phyloP scores from a whole-genome alignment of 1,140 invertebrate species.

The Palaemon carinicauda region DNA sequence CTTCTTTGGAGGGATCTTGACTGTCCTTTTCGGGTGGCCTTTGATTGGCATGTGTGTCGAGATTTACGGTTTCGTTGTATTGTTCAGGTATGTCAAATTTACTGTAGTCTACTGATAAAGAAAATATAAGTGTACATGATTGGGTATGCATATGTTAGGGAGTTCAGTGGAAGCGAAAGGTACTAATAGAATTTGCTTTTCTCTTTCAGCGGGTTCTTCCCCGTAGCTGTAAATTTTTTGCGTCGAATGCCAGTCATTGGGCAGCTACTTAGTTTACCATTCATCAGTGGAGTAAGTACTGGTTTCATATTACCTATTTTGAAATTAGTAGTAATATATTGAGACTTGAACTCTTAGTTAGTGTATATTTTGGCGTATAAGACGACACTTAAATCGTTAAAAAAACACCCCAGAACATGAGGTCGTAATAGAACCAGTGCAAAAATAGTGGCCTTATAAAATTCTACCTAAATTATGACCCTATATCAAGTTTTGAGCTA shows the following conservation, averaged over 20 bases:
- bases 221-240: constrained; percentile 74
- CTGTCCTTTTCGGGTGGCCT: constrained; percentile 96
- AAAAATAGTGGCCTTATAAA: no score
- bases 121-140: not conserved
- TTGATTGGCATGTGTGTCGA: constrained; percentile 96
- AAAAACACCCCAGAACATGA: no score
- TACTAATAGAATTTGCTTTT: constrained; percentile 50
- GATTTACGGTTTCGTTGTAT: constrained; percentile 75
- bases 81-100: constrained; percentile 69
- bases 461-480: no score
- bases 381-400: no score
- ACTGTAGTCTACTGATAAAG: not conserved
- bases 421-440: no score
- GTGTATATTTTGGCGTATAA: no score
- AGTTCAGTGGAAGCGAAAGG: no score
- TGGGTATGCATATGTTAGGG: no score
- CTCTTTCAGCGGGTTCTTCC: constrained; percentile 73
- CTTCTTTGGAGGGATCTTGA: constrained; percentile 93
- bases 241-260: constrained; percentile 73
- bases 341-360: no score
- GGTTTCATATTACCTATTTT: not conserved
- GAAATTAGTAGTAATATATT: not conserved
- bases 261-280: constrained; percentile 70
- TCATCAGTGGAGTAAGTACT: constrained; percentile 70
- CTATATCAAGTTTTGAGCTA: no score